Conservation (phyloP, 2,113 vertebrate species). For the Ginglymostoma cirratum region DNA sequence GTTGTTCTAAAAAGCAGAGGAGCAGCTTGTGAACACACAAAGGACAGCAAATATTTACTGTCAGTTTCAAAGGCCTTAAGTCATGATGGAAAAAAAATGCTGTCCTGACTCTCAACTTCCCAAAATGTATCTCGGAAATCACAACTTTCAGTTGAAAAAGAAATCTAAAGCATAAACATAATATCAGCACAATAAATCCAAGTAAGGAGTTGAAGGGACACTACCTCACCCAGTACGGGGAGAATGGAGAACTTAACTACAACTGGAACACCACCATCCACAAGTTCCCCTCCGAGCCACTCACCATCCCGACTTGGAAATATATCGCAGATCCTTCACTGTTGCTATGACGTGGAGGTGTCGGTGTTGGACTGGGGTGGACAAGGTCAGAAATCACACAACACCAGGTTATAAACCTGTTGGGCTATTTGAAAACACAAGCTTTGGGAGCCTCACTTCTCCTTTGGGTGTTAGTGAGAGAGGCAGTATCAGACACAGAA, state of each 20-base stretch:
- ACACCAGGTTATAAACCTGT: no score
- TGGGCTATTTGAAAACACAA: no score
- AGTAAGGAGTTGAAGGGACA: neutral
- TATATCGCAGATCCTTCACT: no score
- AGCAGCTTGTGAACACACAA: neutral
- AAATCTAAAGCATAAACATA: neutral
- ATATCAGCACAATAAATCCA: neutral
- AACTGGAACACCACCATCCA: neutral
- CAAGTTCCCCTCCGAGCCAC: no score
- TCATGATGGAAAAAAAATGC: neutral
- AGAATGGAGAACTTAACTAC: neutral
- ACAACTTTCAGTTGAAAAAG: neutral
- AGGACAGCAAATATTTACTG: neutral
- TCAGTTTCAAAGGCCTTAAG: neutral
- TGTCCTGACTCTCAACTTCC: neutral
- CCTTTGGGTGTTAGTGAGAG: no score
- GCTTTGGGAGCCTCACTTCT: no score
- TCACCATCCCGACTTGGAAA: no score
- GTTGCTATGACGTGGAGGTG: no score
- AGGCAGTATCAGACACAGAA: no score
- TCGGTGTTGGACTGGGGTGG: no score
- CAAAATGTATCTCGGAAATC: neutral
- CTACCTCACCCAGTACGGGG: neutral
- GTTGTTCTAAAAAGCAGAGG: neutral
- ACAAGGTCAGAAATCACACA: no score